Percentiles rank a stretch among this genome's conserved stretches.
phyloP scores from a whole-genome alignment of 2,113 vertebrate genomes.

The Podocnemis expansa region DNA sequence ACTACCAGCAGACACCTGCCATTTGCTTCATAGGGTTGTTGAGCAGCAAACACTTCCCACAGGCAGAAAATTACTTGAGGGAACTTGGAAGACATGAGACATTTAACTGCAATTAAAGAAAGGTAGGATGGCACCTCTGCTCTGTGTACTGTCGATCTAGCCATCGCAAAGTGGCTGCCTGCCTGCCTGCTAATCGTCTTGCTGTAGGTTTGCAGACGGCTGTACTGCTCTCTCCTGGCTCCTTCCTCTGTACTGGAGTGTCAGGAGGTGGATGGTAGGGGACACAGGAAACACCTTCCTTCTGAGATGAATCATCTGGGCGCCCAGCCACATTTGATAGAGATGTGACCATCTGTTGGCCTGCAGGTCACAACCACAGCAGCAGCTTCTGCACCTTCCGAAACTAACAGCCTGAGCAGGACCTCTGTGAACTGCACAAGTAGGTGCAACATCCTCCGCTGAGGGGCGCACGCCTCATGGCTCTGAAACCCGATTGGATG shows the following conservation, averaged over 20 bases:
- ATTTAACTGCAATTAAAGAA: constrained; percentile 27
- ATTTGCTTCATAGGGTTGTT: background rate
- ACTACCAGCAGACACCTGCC: background rate
- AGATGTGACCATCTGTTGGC: background rate
- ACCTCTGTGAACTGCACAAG: background rate
- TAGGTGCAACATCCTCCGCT: background rate
- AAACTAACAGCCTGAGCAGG: background rate
- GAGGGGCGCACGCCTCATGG: background rate
- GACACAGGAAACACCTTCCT: background rate
- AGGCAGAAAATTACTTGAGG: background rate
- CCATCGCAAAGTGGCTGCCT: background rate
- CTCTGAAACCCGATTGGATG: background rate
- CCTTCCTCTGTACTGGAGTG: background rate
- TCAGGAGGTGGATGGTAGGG: background rate
- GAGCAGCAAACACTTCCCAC: background rate
- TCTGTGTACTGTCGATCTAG: constrained; percentile 27
- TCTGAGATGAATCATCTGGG: background rate
- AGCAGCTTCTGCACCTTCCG: background rate
- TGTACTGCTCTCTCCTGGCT: accelerated
- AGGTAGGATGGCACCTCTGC: constrained; percentile 24
- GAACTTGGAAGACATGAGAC: background rate
- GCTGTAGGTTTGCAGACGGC: background rate
- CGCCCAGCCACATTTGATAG: background rate
- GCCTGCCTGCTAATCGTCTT: background rate
- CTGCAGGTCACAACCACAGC: background rate